Conservation (phyloP, 2,888 invertebrate genomes). For the Trissolcus brochymenae region DNA sequence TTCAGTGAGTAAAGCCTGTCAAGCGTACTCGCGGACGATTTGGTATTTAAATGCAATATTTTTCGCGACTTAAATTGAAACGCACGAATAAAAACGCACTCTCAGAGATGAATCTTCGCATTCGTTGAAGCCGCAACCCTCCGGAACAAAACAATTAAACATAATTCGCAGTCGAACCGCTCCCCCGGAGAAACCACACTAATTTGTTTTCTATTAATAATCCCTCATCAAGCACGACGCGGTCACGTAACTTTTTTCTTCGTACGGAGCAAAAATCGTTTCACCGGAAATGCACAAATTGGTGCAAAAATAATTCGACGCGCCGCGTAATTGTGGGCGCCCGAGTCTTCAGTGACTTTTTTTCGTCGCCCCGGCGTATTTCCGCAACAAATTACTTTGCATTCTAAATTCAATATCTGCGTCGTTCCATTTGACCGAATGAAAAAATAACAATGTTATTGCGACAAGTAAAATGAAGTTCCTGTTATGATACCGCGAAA, state of each 20-base stretch:
- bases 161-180: slow-evolving; percentile 16
- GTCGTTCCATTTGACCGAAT: slow-evolving; percentile 55
- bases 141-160: slow-evolving; percentile 36
- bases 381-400: slow-evolving; percentile 57
- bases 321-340: slow-evolving; percentile 41
- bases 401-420: slow-evolving; percentile 51
- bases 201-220: slow-evolving; percentile 53
- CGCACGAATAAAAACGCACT: slow-evolving; percentile 9
- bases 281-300: slow-evolving; percentile 39
- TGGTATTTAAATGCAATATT: slow-evolving; percentile 21
- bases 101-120: no score
- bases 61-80: slow-evolving; percentile 14
- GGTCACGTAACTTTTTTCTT: slow-evolving; percentile 51
- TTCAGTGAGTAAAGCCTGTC: slow-evolving; percentile 12
- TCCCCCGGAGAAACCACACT: slow-evolving; percentile 21
- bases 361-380: slow-evolving; percentile 32
- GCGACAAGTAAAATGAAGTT: slow-evolving; percentile 55
- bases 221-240: slow-evolving; percentile 29
- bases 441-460: slow-evolving; percentile 58
- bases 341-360: slow-evolving; percentile 13
- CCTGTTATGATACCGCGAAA: slow-evolving; percentile 57
- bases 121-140: no score
- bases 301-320: slow-evolving; percentile 44
- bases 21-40: slow-evolving; percentile 10
- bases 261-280: slow-evolving; percentile 42